These are phyloP conservation scores for Eretmocerus hayati DNA, from an alignment of 2,888 invertebrate species.

Conservation along the genomic window DNA sequence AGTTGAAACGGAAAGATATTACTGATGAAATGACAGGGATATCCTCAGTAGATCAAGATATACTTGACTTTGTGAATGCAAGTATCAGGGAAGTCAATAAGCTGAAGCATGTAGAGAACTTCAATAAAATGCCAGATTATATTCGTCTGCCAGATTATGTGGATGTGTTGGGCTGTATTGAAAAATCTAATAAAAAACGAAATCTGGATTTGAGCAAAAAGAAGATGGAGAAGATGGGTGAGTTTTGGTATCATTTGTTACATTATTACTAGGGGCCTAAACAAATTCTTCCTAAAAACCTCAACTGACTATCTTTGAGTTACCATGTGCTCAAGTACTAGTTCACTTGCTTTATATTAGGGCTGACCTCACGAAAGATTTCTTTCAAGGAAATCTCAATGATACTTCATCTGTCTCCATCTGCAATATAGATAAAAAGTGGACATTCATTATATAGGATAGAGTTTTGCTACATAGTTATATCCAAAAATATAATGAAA, in stretches of 20 bases:
- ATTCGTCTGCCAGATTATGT: conserved; percentile 38
- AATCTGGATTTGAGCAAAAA: conserved; percentile 27
- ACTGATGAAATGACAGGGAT: conserved; percentile 29
- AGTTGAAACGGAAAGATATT: conserved; percentile 13
- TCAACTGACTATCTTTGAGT: no score
- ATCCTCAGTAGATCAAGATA: conserved; percentile 34
- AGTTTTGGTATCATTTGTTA: conserved; percentile 13
- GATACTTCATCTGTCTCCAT: no score
- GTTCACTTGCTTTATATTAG: no score
- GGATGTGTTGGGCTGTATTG: conserved; percentile 37
- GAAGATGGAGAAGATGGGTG: conserved; percentile 30
- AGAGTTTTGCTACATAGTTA: no score
- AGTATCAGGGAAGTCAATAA: conserved; percentile 29
- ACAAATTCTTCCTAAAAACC: no score
- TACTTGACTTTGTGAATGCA: conserved; percentile 37
- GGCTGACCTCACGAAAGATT: no score
- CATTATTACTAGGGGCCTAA: no score
- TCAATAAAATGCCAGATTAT: conserved; percentile 24
- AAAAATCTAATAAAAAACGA: conserved; percentile 28
- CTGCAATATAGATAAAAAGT: no score
- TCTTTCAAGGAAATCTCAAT: no score
- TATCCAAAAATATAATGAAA: no score
- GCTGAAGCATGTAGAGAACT: conserved; percentile 21
- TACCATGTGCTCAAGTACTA: no score
- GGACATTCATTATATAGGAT: no score